phyloP scores from a whole-genome alignment of 2,888 invertebrate species.

The Stenurella melanura region DNA sequence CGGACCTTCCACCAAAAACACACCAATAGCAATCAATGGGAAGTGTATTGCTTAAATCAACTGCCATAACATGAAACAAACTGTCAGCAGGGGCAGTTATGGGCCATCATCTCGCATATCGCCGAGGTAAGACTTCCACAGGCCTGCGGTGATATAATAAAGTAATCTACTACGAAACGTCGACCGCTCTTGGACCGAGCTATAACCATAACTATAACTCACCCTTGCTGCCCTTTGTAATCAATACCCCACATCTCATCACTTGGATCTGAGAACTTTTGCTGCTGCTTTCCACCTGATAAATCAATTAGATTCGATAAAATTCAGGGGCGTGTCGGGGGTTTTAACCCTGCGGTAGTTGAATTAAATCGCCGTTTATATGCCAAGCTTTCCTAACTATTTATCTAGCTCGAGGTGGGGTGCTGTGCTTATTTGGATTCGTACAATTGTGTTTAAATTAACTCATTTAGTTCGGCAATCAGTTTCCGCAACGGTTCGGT shows the following conservation, averaged over 20 bases:
- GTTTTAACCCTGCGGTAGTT: background rate
- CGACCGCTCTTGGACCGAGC: conserved; percentile 68
- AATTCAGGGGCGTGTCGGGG: conserved; percentile 16
- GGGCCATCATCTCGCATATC: conserved; percentile 72
- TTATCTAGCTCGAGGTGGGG: too few species aligned
- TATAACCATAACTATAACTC: conserved; percentile 74
- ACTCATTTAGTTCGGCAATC: too few species aligned
- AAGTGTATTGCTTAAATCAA: conserved; percentile 71
- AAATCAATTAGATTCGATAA: conserved; percentile 68
- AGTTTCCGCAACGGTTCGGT: too few species aligned
- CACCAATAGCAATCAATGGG: conserved; percentile 68
- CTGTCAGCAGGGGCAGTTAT: conserved; percentile 71
- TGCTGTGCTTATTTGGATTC: too few species aligned
- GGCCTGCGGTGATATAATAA: conserved; percentile 71
- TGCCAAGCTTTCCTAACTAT: too few species aligned
- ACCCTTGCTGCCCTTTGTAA: conserved; percentile 66
- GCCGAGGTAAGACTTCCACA: conserved; percentile 69
- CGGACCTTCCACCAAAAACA: conserved; percentile 52
- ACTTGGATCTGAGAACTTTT: conserved; percentile 62
- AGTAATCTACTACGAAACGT: conserved; percentile 73
- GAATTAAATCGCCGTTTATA: conserved; percentile 2
- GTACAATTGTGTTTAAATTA: too few species aligned
- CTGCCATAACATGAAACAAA: conserved; percentile 71
- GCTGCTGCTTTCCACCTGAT: conserved; percentile 71
- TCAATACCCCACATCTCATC: conserved; percentile 60